Evolutionary conservation across 2,888 invertebrate species (phyloP), one percentile per base, ranked within the genome.

Genomic region (Aelia acuminata): DNA sequence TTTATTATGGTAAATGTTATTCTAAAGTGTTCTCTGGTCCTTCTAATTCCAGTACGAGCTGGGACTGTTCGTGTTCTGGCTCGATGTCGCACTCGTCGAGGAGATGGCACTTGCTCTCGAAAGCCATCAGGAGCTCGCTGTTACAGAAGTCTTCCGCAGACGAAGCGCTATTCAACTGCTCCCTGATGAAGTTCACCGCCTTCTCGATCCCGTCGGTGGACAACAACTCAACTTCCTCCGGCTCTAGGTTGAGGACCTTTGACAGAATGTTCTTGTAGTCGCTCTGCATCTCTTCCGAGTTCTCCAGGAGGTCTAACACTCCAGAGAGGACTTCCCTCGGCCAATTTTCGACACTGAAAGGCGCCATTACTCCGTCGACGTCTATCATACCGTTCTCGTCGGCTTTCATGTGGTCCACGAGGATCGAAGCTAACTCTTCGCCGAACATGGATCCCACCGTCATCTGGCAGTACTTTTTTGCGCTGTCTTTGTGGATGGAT

Each of bases 341-440:
- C 57, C 57, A 57, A 4, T 57, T n/a, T 26, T 57, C 11, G 15
- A 26, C 13, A 4, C 15, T 57, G 57, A 57, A 57, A 10, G 57
- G 57, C 26, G 57, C 57, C 57, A 57, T 57, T 18, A 57, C 13
- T 1, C 57, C 87, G 1, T 88, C 88, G 39, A 87, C 43, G 26
- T 84, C 87, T 15, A 89, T 87, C 57, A 84, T 70, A 22, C 85
- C 89, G n/a, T 89, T 84, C 31, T 88, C 85, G 39, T 89, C 88
- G 0, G 89, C 87, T 35, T 85, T 80, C 88, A 89, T 88, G 31
- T 50, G 87, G 39, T 89, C 88, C n/a, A 89, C 35, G 1, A 89
- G 57, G 13, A 86, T 48, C 0, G 43, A 39, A 18, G 84, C 87
- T 49, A 89, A 85, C 22, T 88, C 89, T 20, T 88, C 88, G n/a